Percentiles rank a stretch among this genome's conserved stretches.
These are phyloP conservation scores for Drosophila mayri DNA, from an alignment of 1,140 invertebrate species.

Conservation along the genomic window DNA sequence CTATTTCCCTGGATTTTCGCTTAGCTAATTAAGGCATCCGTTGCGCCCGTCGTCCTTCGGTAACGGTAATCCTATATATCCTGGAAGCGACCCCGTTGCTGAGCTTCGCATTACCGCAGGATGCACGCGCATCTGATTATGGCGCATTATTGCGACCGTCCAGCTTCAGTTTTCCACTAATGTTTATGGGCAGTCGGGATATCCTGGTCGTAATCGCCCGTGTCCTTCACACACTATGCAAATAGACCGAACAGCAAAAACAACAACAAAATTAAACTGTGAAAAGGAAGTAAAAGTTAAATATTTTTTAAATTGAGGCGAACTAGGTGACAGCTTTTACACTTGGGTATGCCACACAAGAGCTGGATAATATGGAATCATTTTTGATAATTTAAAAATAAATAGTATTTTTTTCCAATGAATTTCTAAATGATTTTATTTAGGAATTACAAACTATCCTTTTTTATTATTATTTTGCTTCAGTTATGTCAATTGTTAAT, in stretches of 20 bases:
- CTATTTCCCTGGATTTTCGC: conserved; percentile 4
- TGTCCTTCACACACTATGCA: conserved; percentile 5
- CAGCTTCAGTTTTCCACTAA: conserved; percentile 12
- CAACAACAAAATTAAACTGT: neutral
- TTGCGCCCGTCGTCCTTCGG: conserved; percentile 22
- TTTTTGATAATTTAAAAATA: neutral
- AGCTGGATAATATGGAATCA: neutral
- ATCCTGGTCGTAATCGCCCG: neutral
- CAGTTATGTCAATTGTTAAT: neutral
- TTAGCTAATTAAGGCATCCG: conserved; percentile 27
- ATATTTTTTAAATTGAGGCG: neutral
- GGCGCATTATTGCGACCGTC: conserved; percentile 13
- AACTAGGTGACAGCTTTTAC: neutral
- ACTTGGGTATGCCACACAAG: neutral
- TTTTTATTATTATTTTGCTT: too few relatives aligned
- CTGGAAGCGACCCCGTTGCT: conserved; percentile 12
- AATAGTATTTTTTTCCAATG: neutral
- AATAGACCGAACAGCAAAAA: neutral
- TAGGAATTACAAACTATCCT: neutral
- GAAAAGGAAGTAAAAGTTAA: neutral
- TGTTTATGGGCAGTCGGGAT: conserved; percentile 9
- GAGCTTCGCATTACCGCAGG: conserved; percentile 26
- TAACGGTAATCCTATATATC: conserved; percentile 47
- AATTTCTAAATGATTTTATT: neutral
- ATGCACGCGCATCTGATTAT: conserved; percentile 52